phyloP scores from a whole-genome alignment of 2,888 invertebrate genomes.

The Fabriciana adippe region DNA sequence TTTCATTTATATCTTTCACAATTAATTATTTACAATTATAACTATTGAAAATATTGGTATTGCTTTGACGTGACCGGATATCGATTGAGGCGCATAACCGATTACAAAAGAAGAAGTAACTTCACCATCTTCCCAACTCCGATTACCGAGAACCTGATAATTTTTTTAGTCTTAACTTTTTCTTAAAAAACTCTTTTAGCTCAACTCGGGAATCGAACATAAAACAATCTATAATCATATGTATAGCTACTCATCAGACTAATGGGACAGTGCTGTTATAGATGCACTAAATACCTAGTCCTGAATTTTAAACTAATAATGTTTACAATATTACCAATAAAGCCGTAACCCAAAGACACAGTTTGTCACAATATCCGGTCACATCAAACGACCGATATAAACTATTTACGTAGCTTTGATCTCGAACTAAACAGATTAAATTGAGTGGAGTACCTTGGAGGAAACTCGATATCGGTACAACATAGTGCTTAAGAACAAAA shows the following conservation, averaged over 20 bases:
- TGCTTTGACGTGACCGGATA: constrained; percentile 18
- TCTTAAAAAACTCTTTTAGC: too few species aligned
- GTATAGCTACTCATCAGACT: too few species aligned
- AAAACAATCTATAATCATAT: too few species aligned
- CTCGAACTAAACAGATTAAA: constrained; percentile 42
- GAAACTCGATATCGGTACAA: constrained; percentile 20
- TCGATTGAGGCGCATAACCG: constrained; percentile 4
- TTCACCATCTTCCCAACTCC: too few species aligned
- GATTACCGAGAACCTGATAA: too few species aligned
- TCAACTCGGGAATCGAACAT: too few species aligned
- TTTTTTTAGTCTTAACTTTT: too few species aligned
- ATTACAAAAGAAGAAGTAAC: neutral
- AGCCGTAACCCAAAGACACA: constrained; percentile 26
- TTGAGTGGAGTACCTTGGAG: constrained; percentile 36
- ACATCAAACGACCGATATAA: constrained; percentile 36
- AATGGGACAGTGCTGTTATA: too few species aligned
- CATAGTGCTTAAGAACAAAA: neutral
- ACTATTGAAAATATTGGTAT: constrained; percentile 23
- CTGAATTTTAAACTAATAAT: constrained; percentile 18
- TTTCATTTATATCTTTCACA: too few species aligned
- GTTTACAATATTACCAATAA: constrained; percentile 33
- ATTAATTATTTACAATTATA: too few species aligned
- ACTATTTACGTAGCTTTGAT: constrained; percentile 44
- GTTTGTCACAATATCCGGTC: constrained; percentile 39
- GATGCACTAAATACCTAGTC: too few species aligned